Base-by-base conservation (phyloP, 2,888 invertebrate species). In the Nomada flava region DNA sequence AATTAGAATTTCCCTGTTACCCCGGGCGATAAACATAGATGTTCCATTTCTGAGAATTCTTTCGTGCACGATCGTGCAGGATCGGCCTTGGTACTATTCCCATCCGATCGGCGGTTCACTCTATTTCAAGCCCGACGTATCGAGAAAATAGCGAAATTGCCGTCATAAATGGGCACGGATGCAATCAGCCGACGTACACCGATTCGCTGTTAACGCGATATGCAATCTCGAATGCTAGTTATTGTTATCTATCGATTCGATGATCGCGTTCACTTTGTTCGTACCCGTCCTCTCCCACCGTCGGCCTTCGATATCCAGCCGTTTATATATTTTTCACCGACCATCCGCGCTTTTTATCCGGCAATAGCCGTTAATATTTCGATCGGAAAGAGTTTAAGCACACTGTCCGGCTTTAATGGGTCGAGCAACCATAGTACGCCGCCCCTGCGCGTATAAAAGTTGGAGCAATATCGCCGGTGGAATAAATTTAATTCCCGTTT, bases 211-310 rank as follows among this genome's bases (percentile, higher is more conserved):
- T 82, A 83, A 82, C 79, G 47, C 82, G 82, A 83, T 83, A 82
- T 68, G 79, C 79, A 82, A 83, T 83, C 82, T 72, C 79, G 68
- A 79, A 75, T 44, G 42, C 73, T 83, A 79, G 83, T 82, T 83
- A 83, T 82, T 82, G 83, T 79, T 79, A 79, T 70, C 83, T 82
- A 83, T 82, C 78, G 72, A 82, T 67, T 71, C 82, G 82, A 83
- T 59, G 83, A 82, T 82, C 78, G 73, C 64, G 42, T 42, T 52
- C 67, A 36, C 55, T 62, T 71, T 78, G 74, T 50, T n/a, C 50
- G 52, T 57, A 10, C 23, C 36, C 20, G 5, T 23, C 15, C 36
- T 0, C 42, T 13, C 20, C 26, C 26, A n/a, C 1, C 2, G 1
- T 29, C 15, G 5, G 3, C 26, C 26, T 42, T 20, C 78, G 62